Conservation (phyloP, 2,888 invertebrate genomes). For the Dasypolia templi region DNA sequence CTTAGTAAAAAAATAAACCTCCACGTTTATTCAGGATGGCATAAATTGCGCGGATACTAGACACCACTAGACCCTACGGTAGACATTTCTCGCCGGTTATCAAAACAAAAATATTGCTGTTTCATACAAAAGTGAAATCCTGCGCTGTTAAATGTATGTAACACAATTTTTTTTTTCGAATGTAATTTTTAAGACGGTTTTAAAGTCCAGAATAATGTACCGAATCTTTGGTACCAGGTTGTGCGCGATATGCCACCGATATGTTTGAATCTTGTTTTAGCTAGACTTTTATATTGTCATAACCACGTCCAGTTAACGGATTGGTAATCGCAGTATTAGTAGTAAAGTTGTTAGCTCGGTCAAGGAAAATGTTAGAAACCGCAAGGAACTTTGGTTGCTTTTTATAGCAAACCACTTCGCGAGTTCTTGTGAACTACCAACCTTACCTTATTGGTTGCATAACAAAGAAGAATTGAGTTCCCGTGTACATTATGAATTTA, state of each 20-base stretch:
- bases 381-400: neutral
- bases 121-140: too few relatives aligned
- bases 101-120: too few relatives aligned
- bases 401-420: neutral
- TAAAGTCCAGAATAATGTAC: too few relatives aligned
- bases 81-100: too few relatives aligned
- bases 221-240: too few relatives aligned
- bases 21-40: neutral
- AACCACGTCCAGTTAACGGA: too few relatives aligned
- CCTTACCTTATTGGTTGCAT: neutral
- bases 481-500: neutral
- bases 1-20: neutral
- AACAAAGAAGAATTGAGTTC: neutral
- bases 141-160: too few relatives aligned
- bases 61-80: too few relatives aligned
- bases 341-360: neutral
- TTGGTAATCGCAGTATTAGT: neutral
- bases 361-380: neutral
- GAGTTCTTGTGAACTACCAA: neutral
- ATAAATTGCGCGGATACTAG: too few relatives aligned
- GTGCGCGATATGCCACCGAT: neutral
- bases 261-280: neutral
- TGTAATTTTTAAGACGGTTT: too few relatives aligned
- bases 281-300: neutral
- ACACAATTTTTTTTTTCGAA: too few relatives aligned